phyloP scores from a whole-genome alignment of 2,797 vertebrate genomes.

The Trichosurus vulpecula region DNA sequence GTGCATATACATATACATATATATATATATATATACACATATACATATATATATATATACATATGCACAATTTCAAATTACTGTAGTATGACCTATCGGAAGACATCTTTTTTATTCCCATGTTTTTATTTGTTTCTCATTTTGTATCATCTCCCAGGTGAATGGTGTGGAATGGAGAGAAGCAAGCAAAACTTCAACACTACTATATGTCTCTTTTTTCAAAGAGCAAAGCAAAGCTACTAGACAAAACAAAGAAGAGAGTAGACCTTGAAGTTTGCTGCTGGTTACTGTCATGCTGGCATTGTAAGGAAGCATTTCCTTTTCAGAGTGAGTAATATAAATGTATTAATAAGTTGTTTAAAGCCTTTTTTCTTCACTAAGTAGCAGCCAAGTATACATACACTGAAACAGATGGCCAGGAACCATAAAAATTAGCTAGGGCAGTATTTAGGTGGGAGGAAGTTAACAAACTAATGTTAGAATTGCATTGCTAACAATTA shows the following conservation, averaged over 20 bases:
- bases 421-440: not conserved
- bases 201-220: not conserved
- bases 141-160: not conserved
- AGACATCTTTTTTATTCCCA: not conserved
- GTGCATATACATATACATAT: rapidly evolving
- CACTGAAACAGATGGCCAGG: not conserved
- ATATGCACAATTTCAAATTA: not conserved
- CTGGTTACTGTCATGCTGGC: not conserved
- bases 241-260: not conserved
- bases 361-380: not conserved
- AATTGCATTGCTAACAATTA: not conserved
- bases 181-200: not conserved
- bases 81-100: not conserved
- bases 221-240: not conserved
- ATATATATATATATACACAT: rapidly evolving
- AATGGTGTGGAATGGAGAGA: not conserved
- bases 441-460: not conserved
- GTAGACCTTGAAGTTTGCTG: not conserved
- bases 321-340: not conserved
- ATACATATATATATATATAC: too few species aligned
- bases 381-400: not conserved
- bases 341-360: not conserved
- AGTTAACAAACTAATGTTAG: not conserved
- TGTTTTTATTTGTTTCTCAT: not conserved
- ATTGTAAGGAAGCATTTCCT: not conserved